phyloP scores from a whole-genome alignment of 64 coral and sea anemone species.

The Actinia tenebrosa region DNA sequence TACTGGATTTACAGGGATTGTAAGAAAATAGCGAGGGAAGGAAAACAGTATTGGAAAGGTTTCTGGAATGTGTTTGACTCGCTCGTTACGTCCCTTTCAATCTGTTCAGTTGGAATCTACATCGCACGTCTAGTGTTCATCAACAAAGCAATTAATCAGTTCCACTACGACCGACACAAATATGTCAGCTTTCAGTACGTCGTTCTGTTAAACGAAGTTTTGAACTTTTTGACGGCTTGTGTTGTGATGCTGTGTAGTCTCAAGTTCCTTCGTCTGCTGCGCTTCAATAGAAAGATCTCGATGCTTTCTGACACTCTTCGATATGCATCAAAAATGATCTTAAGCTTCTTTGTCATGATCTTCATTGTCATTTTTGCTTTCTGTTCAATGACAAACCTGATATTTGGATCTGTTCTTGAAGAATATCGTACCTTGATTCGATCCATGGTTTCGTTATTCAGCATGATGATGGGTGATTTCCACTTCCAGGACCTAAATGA shows the following conservation, averaged over 20 bases:
- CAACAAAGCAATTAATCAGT: slow-evolving; percentile 26
- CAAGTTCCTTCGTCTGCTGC: slow-evolving; percentile 74
- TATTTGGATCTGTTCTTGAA: slow-evolving; percentile 53
- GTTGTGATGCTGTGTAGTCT: slow-evolving; percentile 57
- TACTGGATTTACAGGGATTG: slow-evolving; percentile 69
- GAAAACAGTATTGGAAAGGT: slow-evolving; percentile 45
- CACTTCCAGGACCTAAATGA: slow-evolving; percentile 46
- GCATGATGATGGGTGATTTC: slow-evolving; percentile 78
- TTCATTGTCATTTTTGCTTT: slow-evolving; percentile 64
- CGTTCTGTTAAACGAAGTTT: slow-evolving; percentile 62
- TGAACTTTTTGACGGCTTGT: slow-evolving; percentile 42
- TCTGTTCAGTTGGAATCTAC: slow-evolving; percentile 53
- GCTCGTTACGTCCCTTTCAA: slow-evolving; percentile 39
- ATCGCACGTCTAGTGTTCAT: slow-evolving; percentile 64
- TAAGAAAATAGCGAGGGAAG: slow-evolving; percentile 62
- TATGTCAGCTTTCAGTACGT: slow-evolving; percentile 93
- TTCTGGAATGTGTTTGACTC: slow-evolving; percentile 70
- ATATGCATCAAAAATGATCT: slow-evolving; percentile 35
- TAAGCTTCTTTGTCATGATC: slow-evolving; percentile 61
- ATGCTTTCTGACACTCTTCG: slow-evolving; percentile 59
- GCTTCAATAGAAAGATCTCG: slow-evolving; percentile 81
- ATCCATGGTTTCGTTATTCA: slow-evolving; percentile 70
- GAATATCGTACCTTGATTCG: slow-evolving; percentile 64
- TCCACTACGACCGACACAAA: slow-evolving; percentile 36
- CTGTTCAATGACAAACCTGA: slow-evolving; percentile 39